Evolutionary conservation across 2,888 invertebrate species (phyloP).

Genomic region (Drosophila kanekoi): DNA sequence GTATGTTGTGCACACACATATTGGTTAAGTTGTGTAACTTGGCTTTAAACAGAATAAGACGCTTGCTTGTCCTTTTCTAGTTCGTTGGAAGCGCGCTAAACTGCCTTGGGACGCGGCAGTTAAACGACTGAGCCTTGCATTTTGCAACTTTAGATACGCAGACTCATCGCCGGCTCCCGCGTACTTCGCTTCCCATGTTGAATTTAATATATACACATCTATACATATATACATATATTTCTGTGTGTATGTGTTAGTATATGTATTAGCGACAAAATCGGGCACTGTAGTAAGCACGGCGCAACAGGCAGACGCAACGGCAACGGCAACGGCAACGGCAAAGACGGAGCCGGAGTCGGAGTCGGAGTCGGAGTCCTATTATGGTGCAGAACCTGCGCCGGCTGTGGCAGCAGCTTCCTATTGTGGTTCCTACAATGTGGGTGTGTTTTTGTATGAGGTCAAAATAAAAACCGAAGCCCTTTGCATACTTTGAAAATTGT

Average conservation of each 20-base stretch:
- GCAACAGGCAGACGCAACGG: constrained; percentile 66
- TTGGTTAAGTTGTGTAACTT: constrained; percentile 29
- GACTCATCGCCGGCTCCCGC: constrained; percentile 60
- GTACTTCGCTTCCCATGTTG: constrained; percentile 44
- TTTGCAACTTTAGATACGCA: constrained; percentile 74
- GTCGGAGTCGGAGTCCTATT: no score
- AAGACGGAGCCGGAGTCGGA: constrained; percentile 30
- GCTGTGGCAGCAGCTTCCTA: constrained; percentile 8
- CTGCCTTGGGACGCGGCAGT: constrained; percentile 85
- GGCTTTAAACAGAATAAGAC: constrained; percentile 10
- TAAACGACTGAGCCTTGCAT: constrained; percentile 84
- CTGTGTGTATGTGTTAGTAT: constrained; percentile 4
- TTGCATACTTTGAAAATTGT: constrained; percentile 47
- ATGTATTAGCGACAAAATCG: constrained; percentile 28
- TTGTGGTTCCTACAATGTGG: neutral
- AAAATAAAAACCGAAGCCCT: constrained; percentile 49
- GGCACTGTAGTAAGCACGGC: constrained; percentile 37
- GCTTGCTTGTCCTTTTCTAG: constrained; percentile 9
- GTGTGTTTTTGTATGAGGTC: constrained; percentile 24
- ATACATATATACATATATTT: constrained; percentile 8
- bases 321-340: constrained; percentile 31
- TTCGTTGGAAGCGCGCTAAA: constrained; percentile 76
- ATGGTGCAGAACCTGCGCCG: constrained; percentile 18
- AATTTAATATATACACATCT: constrained; percentile 35
- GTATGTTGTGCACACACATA: constrained; percentile 11